These are phyloP conservation scores for Eulemur albifrons DNA, from an alignment of 2,797 vertebrate species.

Conservation along the genomic window DNA sequence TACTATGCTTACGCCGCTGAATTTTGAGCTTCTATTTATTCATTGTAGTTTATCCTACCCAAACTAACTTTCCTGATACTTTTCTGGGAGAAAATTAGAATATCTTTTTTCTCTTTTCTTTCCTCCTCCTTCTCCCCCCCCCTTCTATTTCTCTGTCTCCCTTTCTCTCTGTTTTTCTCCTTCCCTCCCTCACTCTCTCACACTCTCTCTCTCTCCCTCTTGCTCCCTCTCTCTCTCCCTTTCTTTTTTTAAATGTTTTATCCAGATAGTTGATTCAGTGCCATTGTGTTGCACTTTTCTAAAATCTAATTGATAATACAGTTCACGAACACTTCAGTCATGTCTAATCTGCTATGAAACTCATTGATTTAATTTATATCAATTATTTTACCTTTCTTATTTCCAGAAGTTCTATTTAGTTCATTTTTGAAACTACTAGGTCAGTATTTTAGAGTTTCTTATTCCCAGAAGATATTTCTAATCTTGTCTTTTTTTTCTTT, in stretches of 20 bases:
- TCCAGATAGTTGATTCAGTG: not conserved
- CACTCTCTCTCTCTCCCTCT: not conserved
- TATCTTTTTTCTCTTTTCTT: not conserved
- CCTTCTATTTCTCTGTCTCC: not conserved
- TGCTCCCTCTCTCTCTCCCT: not conserved
- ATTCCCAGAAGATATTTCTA: not conserved
- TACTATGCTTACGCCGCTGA: not conserved
- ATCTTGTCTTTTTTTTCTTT: not conserved
- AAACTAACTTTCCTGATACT: not conserved
- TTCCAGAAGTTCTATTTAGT: not conserved
- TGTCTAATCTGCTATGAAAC: not conserved
- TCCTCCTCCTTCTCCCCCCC: not conserved
- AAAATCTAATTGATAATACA: not conserved
- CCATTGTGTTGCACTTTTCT: not conserved
- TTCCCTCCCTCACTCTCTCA: not conserved
- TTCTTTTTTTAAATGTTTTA: not conserved
- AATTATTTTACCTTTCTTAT: not conserved
- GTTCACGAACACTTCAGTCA: not conserved
- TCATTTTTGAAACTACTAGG: not conserved
- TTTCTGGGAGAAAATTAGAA: not conserved
- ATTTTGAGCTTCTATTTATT: not conserved
- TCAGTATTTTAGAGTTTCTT: not conserved
- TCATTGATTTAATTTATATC: not conserved
- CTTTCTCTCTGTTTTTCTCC: not conserved
- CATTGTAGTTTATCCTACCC: not conserved